These are phyloP conservation scores for Saimiri boliviensis DNA, from an alignment of 2,113 vertebrate species.

Conservation along the genomic window DNA sequence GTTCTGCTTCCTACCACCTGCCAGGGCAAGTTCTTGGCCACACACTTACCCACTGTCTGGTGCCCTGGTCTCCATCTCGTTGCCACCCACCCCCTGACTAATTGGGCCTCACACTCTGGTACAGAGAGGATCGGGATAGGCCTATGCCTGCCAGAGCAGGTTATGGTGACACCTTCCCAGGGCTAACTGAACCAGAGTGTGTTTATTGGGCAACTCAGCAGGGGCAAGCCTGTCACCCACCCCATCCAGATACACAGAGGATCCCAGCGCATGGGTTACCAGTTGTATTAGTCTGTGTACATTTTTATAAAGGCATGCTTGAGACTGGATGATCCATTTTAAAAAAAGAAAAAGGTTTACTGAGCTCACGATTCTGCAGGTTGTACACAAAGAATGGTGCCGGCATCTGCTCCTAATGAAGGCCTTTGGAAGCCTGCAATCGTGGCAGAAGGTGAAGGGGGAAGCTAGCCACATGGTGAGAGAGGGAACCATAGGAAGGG, in stretches of 20 bases:
- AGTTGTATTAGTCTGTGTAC: neutral
- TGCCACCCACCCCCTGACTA: neutral
- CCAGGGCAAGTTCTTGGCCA: neutral
- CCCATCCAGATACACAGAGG: neutral
- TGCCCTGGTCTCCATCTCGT: neutral
- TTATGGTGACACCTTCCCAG: no score
- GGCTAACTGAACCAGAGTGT: neutral
- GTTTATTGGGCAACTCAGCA: neutral
- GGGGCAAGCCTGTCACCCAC: neutral
- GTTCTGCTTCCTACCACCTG: neutral
- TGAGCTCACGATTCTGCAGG: no score
- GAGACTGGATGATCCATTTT: no score
- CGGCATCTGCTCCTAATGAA: no score
- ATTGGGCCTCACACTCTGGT: neutral
- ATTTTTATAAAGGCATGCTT: no score
- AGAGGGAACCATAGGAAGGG: no score
- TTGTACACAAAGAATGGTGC: no score
- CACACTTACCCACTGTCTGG: neutral
- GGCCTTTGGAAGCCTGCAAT: no score
- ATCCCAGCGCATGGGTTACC: neutral
- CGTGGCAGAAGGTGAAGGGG: no score
- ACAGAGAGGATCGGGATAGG: neutral
- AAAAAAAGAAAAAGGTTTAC: no score
- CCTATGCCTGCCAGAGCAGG: neutral
- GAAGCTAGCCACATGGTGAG: no score